Evolutionary conservation across 2,113 vertebrate species (phyloP).

Genomic region (Brachionichthys hirsutus): DNA sequence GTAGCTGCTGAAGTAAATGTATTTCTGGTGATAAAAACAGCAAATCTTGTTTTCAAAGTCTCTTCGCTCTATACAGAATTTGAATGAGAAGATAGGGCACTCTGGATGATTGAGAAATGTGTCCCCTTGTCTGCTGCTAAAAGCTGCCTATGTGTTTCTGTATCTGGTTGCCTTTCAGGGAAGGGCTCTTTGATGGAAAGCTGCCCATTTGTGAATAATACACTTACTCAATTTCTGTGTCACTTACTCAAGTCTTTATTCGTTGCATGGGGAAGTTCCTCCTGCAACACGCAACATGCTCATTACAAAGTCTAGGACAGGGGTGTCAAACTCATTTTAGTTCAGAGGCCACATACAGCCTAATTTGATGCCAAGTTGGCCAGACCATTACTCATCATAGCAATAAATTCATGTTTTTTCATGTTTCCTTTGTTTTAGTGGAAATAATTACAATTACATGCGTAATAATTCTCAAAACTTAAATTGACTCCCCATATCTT

Average conservation of each 20-base stretch:
- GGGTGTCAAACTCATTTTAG: too few species aligned
- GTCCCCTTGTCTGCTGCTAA: slow-evolving; percentile 14
- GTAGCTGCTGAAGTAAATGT: slow-evolving; percentile 57
- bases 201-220: slow-evolving; percentile 47
- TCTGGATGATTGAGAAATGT: slow-evolving; percentile 30
- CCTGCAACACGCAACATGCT: not conserved
- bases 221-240: slow-evolving; percentile 44
- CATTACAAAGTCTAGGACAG: slow-evolving; percentile 14
- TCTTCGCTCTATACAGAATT: slow-evolving; percentile 48
- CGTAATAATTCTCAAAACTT: too few species aligned
- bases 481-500: too few species aligned
- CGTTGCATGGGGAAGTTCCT: slow-evolving; percentile 25
- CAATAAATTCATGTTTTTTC: too few species aligned
- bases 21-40: slow-evolving; percentile 57
- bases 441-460: too few species aligned
- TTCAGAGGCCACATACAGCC: too few species aligned
- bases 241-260: slow-evolving; percentile 37
- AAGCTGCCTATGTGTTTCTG: slow-evolving; percentile 5
- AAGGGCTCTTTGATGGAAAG: slow-evolving; percentile 42
- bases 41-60: slow-evolving; percentile 61
- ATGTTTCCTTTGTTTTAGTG: too few species aligned
- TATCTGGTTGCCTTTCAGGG: slow-evolving; percentile 30
- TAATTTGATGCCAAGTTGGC: too few species aligned
- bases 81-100: slow-evolving; percentile 58
- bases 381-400: too few species aligned